Percentiles rank a stretch among this genome's conserved stretches.
These are phyloP conservation scores for Brachionus koreanus DNA, from an alignment of 1,140 invertebrate genomes.

Conservation along the genomic window DNA sequence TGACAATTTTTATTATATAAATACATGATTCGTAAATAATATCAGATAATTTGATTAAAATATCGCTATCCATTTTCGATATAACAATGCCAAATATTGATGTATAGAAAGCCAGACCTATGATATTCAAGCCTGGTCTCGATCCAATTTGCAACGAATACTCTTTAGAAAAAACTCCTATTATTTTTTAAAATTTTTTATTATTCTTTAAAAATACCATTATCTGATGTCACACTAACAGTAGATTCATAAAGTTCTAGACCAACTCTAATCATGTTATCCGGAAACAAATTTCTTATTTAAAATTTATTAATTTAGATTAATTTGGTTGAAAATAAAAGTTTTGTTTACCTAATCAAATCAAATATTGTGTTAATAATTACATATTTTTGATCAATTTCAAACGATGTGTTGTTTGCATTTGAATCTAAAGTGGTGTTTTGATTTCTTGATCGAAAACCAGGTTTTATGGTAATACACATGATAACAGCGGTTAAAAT, in stretches of 20 bases:
- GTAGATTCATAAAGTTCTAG: background rate
- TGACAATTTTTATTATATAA: constrained; percentile 45
- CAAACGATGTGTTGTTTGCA: background rate
- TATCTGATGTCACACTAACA: background rate
- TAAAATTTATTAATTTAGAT: background rate
- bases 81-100: constrained; percentile 47
- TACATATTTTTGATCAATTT: constrained; percentile 31
- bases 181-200: background rate
- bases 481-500: constrained; percentile 55
- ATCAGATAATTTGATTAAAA: constrained; percentile 47
- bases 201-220: constrained; percentile 38
- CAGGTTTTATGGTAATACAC: constrained; percentile 49
- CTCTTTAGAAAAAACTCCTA: constrained; percentile 19
- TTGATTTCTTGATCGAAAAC: constrained; percentile 58
- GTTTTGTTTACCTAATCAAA: background rate
- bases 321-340: no score
- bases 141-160: background rate
- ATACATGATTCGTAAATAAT: constrained; percentile 47
- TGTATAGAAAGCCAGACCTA: constrained; percentile 48
- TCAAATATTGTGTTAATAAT: constrained; percentile 8
- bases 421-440: background rate
- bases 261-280: background rate
- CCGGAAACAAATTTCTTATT: constrained; percentile 9
- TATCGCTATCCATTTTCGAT: constrained; percentile 45
- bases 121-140: constrained; percentile 48